Evolutionary conservation across 2,797 vertebrate species (phyloP).

Genomic region (Notolabrus celidotus): DNA sequence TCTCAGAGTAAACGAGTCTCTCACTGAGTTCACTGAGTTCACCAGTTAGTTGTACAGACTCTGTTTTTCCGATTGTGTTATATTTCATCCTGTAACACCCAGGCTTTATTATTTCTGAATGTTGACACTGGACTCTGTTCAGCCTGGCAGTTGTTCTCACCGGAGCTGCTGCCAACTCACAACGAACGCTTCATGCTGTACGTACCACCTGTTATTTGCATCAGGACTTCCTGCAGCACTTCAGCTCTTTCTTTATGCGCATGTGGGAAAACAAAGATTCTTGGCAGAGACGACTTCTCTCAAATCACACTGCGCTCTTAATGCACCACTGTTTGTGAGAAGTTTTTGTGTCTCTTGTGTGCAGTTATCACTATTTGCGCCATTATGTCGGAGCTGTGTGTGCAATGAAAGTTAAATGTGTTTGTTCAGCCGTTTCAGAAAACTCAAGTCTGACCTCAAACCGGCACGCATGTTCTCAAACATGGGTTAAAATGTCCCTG

Average conservation of each 20-base stretch:
- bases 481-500: conserved; percentile 25
- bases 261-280: conserved; percentile 61
- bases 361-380: conserved; percentile 16
- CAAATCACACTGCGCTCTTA: conserved; percentile 25
- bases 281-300: conserved; percentile 47
- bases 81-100: conserved; percentile 53
- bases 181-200: conserved; percentile 38
- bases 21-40: conserved; percentile 38
- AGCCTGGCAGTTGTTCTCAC: conserved; percentile 64
- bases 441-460: too few species aligned
- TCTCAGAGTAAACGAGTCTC: conserved; percentile 11
- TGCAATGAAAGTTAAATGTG: conserved; percentile 16
- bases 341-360: conserved; percentile 36
- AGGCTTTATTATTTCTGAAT: conserved; percentile 40
- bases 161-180: conserved; percentile 54
- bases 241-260: conserved; percentile 47
- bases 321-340: conserved; percentile 17
- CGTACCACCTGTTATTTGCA: conserved; percentile 74
- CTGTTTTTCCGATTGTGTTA: conserved; percentile 52
- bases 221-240: conserved; percentile 61
- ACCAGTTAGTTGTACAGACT: conserved; percentile 13
- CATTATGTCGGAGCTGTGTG: conserved; percentile 8
- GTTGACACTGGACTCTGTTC: conserved; percentile 55
- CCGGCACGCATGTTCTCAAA: too few species aligned
- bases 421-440: conserved; percentile 15